A percentile compares a stretch with the other conserved stretches of the same genome.
Conservation (phyloP, 2,113 vertebrate genomes). For the Odontesthes bonariensis region DNA sequence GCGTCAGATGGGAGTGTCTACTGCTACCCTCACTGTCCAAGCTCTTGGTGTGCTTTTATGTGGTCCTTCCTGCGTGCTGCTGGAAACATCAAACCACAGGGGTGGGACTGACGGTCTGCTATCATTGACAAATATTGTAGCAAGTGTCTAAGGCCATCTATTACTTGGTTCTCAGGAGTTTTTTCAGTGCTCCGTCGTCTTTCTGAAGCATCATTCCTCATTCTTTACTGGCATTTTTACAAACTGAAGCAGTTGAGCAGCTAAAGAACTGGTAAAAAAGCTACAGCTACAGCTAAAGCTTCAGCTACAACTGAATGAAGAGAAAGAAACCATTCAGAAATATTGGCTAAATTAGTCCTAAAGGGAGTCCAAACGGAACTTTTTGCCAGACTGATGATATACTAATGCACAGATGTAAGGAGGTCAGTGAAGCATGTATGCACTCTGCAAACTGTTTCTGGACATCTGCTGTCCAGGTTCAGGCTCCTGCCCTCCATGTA, state of each 20-base stretch:
- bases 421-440: conserved; percentile 44
- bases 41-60: conserved; percentile 17
- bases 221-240: conserved; percentile 20
- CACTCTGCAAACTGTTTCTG: conserved; percentile 47
- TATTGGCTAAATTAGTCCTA: conserved; percentile 72
- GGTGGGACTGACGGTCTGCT: conserved; percentile 27
- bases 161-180: conserved; percentile 16
- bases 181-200: conserved; percentile 20
- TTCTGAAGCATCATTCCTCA: conserved; percentile 12
- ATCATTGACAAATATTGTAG: conserved; percentile 55
- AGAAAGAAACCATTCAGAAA: conserved; percentile 41
- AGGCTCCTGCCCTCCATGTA: conserved; percentile 21
- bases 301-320: conserved; percentile 20
- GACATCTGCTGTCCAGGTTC: conserved; percentile 46
- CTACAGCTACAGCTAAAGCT: conserved; percentile 6
- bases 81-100: conserved; percentile 31
- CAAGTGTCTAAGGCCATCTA: conserved; percentile 44
- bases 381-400: conserved; percentile 49
- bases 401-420: conserved; percentile 61
- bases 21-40: not conserved
- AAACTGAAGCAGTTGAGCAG: conserved; percentile 31
- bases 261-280: not conserved
- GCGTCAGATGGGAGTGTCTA: conserved; percentile 24
- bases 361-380: conserved; percentile 60
- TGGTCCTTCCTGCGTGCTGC: conserved; percentile 36